Base-by-base conservation (phyloP, 2,797 vertebrate species). In the Margarornis squamiger region DNA sequence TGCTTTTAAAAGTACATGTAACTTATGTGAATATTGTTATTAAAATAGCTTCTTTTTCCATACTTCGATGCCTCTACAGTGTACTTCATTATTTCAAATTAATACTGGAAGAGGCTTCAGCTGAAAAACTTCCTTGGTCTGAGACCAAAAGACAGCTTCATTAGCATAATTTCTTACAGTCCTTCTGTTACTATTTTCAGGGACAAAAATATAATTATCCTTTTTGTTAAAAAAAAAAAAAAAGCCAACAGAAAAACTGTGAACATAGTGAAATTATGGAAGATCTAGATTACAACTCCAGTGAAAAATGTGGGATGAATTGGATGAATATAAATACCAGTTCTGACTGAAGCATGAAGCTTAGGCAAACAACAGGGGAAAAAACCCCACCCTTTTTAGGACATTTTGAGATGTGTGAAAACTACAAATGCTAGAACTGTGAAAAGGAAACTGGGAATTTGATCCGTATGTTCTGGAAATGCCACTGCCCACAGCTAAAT, bases 391-490 rank as follows among this genome's bases (percentile, higher is more conserved):
- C 57, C 73, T 86, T 95, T 96, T 93, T 90, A 93, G 93, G 95
- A 94, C 89, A 96, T 94, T 96, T 90, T 95, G 90, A 96, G 79
- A 96, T 78, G 95, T 97, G 96, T 93, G 96, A 97, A 97, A 96
- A 96, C 87, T 97, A 94, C 93, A 94, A 96, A 95, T 91, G 95
- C 95, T 96, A 94, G 92, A 96, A 86, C 95, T 95, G 95, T 95
- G 95, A 96, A 96, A 85, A 94, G 93, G 95, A 96, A 97, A 96
- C 95, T 96, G 85, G 96, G 89, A 96, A 96, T 96, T 88, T 93
- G 95, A 94, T 96, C 95, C 96, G 95, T 97, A 96, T 97, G 96
- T 94, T 96, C 94, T 97, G 96, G 95, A 97, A 97, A 96, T 97
- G 96, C 92, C 92, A 96, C 87, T 96, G 87, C 96, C 96, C 82